Base-by-base conservation (phyloP, 2,888 invertebrate species). In the Agriotes lineatus region DNA sequence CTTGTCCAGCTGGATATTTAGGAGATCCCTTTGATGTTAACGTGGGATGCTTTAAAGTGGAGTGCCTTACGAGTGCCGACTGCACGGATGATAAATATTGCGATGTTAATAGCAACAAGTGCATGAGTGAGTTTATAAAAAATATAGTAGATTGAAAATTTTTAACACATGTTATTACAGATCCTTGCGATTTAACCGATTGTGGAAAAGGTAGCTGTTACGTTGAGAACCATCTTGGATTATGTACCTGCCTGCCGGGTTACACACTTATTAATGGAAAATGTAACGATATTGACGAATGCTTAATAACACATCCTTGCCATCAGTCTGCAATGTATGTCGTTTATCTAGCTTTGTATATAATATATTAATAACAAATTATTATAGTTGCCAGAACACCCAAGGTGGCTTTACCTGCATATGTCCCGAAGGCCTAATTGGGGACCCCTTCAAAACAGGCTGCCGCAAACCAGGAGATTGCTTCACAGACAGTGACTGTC, bases 1-100 rank as follows among this genome's bases (percentile, higher is more conserved):
- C 88, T 33, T 96, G 96, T 81, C 92, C 93, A 37, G 88, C 91
- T 67, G 95, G 95, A 16, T 91, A 91, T 81, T 86, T 96, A 25
- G 96, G 96, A 6, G 94, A 95, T 85, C 91, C 94, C 2, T 87
- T 88, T 62, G 93, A 94, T 78, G 85, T 86, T 60, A 88, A 88
- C 57, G 88, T 94, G 58, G 96, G 96, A 33, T 96, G 96, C 79
- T 95, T 94, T 82, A 93, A 93, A 84, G 96, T 96, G 1, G 96
- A 96, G 84, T 96, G 96, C 82, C 85, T 93, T 1, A 89, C 89
- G 44, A 89, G 93, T 80, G 87, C 88, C 37, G 95, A 95, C 75
- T 96, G 96, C 79, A 84, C 91, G 1, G 82, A 79, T 30, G 92
- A 94, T 71, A 93, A 92, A 82, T 89, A 90, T 74, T 96, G 96